Percentiles rank a stretch among this genome's conserved stretches.
These are phyloP conservation scores for Deroptyus accipitrinus DNA, from an alignment of 2,113 vertebrate species.

Conservation along the genomic window DNA sequence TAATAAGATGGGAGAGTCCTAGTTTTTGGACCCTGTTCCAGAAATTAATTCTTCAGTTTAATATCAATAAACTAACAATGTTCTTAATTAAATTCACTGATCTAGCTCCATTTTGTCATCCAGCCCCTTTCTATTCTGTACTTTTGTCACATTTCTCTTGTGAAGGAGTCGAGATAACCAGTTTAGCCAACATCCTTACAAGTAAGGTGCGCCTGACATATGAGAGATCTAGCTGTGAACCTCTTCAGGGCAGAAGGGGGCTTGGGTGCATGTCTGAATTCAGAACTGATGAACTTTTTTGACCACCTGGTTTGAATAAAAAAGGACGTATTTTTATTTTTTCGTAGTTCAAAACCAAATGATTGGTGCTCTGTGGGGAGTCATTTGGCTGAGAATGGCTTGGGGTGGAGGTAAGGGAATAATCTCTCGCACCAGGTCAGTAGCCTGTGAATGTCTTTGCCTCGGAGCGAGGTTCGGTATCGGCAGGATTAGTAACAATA, in stretches of 20 bases:
- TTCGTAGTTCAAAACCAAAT: neutral
- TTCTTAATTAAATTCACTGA: neutral
- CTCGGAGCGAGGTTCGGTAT: too few species aligned
- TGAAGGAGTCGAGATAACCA: neutral
- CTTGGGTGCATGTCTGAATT: neutral
- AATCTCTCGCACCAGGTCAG: too few species aligned
- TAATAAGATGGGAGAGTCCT: neutral
- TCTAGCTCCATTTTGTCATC: neutral
- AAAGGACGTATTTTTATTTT: neutral
- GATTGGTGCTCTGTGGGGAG: neutral
- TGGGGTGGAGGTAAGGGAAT: too few species aligned
- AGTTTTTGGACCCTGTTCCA: neutral
- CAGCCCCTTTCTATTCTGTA: neutral
- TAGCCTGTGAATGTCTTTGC: too few species aligned
- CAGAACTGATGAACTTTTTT: neutral
- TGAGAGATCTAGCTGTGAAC: neutral
- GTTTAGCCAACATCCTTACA: neutral
- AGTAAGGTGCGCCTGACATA: neutral
- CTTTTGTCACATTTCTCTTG: neutral
- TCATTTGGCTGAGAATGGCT: too few species aligned
- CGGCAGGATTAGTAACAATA: too few species aligned
- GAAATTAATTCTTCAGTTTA: neutral
- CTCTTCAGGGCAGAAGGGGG: neutral
- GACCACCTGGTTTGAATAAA: neutral
- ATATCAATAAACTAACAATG: neutral